phyloP scores from a whole-genome alignment of 2,888 invertebrate species.

The Sisyra nigra region DNA sequence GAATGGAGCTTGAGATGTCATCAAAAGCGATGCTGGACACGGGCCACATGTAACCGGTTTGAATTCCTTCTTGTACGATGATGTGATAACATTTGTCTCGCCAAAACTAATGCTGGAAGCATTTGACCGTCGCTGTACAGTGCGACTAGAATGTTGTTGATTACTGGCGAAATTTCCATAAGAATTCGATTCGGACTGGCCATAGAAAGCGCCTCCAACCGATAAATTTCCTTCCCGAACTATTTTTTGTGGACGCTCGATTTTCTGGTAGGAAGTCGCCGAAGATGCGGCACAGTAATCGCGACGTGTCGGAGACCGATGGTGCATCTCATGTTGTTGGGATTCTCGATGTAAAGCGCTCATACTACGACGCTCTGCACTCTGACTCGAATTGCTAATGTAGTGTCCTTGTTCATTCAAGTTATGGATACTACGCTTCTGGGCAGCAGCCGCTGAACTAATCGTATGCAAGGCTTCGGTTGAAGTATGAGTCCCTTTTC shows the following conservation, averaged over 20 bases:
- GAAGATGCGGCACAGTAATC: conserved; percentile 34
- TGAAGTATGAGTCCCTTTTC: conserved; percentile 49
- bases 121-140: conserved; percentile 45
- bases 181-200: conserved; percentile 46
- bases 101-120: conserved; percentile 62
- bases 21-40: conserved; percentile 65
- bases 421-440: conserved; percentile 65
- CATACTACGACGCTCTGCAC: conserved; percentile 57
- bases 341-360: conserved; percentile 63
- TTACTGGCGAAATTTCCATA: conserved; percentile 48
- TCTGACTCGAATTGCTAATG: conserved; percentile 45
- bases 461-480: conserved; percentile 59
- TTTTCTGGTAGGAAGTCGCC: conserved; percentile 23
- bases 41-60: conserved; percentile 52
- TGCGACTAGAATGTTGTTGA: conserved; percentile 24
- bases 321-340: conserved; percentile 30
- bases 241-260: conserved; percentile 45
- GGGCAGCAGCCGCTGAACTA: conserved; percentile 58
- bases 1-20: conserved; percentile 58
- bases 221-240: conserved; percentile 48
- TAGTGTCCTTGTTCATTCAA: conserved; percentile 57
- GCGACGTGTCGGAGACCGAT: conserved; percentile 27
- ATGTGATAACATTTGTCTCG: conserved; percentile 38
- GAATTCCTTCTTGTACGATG: conserved; percentile 64
- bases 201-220: conserved; percentile 57